A percentile compares a stretch with the other conserved stretches of the same genome.
Evolutionary conservation across 2,797 vertebrate species (phyloP).

Genomic region (Amphiprion clarkii): DNA sequence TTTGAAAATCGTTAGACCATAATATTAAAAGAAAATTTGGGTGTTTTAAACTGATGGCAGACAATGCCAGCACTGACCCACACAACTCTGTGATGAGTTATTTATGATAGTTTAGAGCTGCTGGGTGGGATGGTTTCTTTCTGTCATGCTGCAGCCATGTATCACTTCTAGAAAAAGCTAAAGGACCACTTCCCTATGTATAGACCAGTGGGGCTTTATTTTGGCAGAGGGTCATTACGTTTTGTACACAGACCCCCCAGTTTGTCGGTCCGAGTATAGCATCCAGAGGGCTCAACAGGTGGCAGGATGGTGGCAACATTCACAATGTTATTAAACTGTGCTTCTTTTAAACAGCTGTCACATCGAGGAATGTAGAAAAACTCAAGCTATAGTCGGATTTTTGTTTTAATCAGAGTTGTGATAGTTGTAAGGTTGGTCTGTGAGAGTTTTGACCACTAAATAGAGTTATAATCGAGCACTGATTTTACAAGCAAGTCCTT

Average conservation of each 20-base stretch:
- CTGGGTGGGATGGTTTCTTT: slow-evolving; percentile 32
- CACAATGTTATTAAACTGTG: slow-evolving; percentile 18
- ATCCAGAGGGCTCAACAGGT: slow-evolving; percentile 49
- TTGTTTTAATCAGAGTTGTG: background rate
- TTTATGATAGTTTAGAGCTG: slow-evolving; percentile 46
- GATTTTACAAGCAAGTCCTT: background rate
- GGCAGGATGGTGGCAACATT: slow-evolving; percentile 32
- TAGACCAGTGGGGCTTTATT: slow-evolving; percentile 64
- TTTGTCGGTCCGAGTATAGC: slow-evolving; percentile 37
- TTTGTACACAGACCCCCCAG: slow-evolving; percentile 57
- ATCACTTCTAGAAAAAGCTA: slow-evolving; percentile 49
- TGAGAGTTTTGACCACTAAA: background rate
- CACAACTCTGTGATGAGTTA: slow-evolving; percentile 30
- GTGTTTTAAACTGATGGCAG: background rate
- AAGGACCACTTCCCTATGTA: slow-evolving; percentile 57
- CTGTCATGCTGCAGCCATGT: slow-evolving; percentile 48
- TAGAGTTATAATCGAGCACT: background rate
- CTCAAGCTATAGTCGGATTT: too few species aligned
- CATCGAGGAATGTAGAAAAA: background rate
- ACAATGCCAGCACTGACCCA: background rate
- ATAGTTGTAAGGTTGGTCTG: background rate
- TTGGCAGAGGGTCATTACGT: slow-evolving; percentile 54
- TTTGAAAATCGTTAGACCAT: background rate
- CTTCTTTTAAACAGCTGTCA: slow-evolving; percentile 12
- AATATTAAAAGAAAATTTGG: background rate